Evolutionary conservation across 2,888 invertebrate species (phyloP), one percentile per base, ranked within the genome.

Genomic region (Tenthredo scrophulariae): DNA sequence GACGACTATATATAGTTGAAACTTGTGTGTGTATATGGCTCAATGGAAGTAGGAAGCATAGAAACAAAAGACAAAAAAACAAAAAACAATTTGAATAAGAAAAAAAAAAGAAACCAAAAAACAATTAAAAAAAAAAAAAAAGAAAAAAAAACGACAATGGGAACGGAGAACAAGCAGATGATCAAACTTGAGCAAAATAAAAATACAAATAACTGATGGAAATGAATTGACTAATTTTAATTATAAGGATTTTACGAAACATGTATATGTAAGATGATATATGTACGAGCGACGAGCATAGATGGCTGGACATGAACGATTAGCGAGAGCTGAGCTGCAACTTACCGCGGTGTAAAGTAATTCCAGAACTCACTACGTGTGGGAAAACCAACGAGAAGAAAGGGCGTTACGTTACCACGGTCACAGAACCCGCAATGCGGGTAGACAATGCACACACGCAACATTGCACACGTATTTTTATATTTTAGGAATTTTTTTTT

Each of bases 311-410:
- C 85, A 89, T 87, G 85, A 91, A 92, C 91, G 91, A 92, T 92
- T 92, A 93, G 93, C 93, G 92, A 93, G 93, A 93, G 93, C 92
- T 92, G 93, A 93, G 92, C 93, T 95, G 96, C 96, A 96, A 98
- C 98, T 98, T 98, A 98, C 98, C 98, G 97, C 97, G 98, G 97
- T 96, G 97, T 97, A 97, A 98, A 98, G 97, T 97, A 98, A 97
- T 97, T 98, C 98, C 98, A 98, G 97, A 98, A 98, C 97, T 97
- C 97, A 97, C 98, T 98, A 97, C 96, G 93, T 93, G 93, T 93
- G 92, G 92, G 93, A 90, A 91, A 92, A 93, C 93, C 93, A 93
- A 93, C 92, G 93, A 93, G 92, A 93, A 93, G 92, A 93, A 93
- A 93, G 92, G 93, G 93, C 93, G 93, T 93, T 93, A 93, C 93